Evolutionary conservation across 2,797 vertebrate genomes (phyloP).

Genomic region (Bufotes viridis): DNA sequence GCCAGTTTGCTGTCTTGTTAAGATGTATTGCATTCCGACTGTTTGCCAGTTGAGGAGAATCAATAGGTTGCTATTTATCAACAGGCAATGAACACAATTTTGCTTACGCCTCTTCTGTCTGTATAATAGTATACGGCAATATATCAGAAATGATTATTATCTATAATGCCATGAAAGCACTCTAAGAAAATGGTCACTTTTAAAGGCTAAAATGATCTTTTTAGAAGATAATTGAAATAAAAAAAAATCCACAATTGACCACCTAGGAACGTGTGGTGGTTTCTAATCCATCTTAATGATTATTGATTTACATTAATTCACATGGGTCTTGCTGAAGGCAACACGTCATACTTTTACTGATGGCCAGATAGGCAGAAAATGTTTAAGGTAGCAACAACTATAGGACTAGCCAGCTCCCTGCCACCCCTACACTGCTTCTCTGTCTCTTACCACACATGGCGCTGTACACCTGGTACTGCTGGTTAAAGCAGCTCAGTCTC

Average conservation of each 20-base stretch:
- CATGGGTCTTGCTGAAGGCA: background rate
- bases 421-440: no score
- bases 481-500: no score
- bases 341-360: background rate
- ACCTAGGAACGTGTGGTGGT: background rate
- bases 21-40: constrained; percentile 47
- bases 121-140: background rate
- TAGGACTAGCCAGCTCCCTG: no score
- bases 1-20: constrained; percentile 43
- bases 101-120: constrained; percentile 4
- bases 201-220: background rate
- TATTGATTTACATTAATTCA: background rate
- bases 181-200: background rate
- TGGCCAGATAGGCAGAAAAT: background rate
- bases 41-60: constrained; percentile 41
- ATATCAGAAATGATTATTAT: background rate
- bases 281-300: background rate
- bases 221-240: background rate
- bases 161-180: background rate
- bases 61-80: constrained; percentile 53
- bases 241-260: background rate
- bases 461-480: no score
- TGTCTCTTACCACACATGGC: no score
- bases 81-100: constrained; percentile 44
- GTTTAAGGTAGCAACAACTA: no score